Base-by-base conservation (phyloP, 1,140 invertebrate species). In the Drosophila funebris region DNA sequence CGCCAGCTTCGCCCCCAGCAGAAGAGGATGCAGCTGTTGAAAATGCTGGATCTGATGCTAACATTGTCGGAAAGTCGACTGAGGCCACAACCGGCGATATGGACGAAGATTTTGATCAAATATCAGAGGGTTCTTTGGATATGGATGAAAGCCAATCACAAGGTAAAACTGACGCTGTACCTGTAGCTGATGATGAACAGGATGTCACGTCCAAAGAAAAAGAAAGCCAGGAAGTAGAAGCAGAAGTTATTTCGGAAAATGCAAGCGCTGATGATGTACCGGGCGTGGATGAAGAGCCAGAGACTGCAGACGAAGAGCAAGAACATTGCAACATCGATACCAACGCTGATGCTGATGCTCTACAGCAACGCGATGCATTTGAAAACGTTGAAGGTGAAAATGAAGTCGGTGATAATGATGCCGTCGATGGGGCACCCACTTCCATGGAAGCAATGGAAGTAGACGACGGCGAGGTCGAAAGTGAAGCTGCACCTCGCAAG, bases 361-460 rank as follows among this genome's bases (percentile, higher is more conserved):
- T 74, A 3, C 76, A 78, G 41, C 67, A 78, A 44, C 63, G 39
- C 0, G 79, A 77, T 2, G 52, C 58, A 1, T 52, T 76, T 7
- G 73, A 80, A 69, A 74, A 73, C 31, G 84, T 79, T 29, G 78
- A 82, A 50, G 60, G 39, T 5, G 78, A 64, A 20, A 83, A 81
- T 8, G 20, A 50, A 5, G 46, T 11, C 5, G 39, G 36, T 3
- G 79, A 78, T 8, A 76, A 61, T 63, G 90, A 88, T 66, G 74
- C 90, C 11, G 83, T 91, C 13, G 92, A 92, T 76, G 91, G 92
- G 78, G 83, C 92, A 16, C 91, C 92, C 9, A 68, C 83, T 39
- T 81, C 80, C 20, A 82, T 75, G 46, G 82, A 85, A 36, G 90
- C 90, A 9, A 84, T 84, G 88, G 90, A 92, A 22, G 90, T 84